Conservation (phyloP, 1,140 invertebrate genomes). For the Artemia franciscana region DNA sequence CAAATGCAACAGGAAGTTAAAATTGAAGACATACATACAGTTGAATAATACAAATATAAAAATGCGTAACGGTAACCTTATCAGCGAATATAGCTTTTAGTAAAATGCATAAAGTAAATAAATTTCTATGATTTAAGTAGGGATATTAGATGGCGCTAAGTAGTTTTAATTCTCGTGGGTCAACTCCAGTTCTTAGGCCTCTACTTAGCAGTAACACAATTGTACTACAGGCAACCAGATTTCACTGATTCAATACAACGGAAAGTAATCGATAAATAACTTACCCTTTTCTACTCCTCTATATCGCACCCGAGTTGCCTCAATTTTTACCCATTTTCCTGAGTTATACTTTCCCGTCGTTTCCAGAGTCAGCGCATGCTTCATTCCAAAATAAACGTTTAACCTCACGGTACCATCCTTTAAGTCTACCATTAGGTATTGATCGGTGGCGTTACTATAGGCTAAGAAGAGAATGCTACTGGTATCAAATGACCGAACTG, state of each 20-base stretch:
- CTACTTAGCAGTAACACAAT: background rate
- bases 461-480: constrained; percentile 65
- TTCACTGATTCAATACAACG: background rate
- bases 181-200: background rate
- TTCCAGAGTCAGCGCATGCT: constrained; percentile 34
- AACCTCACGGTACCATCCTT: constrained; percentile 48
- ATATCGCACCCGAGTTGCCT: constrained; percentile 26
- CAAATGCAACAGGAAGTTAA: too few relatives aligned
- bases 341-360: constrained; percentile 50
- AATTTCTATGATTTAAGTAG: too few relatives aligned
- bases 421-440: constrained; percentile 49
- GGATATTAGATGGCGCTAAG: too few relatives aligned
- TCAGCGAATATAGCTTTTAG: too few relatives aligned
- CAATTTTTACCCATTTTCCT: constrained; percentile 49
- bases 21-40: too few relatives aligned
- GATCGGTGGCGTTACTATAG: constrained; percentile 40
- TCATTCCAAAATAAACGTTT: constrained; percentile 37
- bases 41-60: too few relatives aligned
- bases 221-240: background rate
- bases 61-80: too few relatives aligned
- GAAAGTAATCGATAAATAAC: constrained; percentile 10
- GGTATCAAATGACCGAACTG: constrained; percentile 64
- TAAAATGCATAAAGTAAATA: too few relatives aligned
- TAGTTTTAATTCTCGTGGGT: constrained; percentile 6
- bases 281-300: constrained; percentile 14